Evolutionary conservation across 2,113 vertebrate genomes (phyloP).

Genomic region (Pavo muticus): DNA sequence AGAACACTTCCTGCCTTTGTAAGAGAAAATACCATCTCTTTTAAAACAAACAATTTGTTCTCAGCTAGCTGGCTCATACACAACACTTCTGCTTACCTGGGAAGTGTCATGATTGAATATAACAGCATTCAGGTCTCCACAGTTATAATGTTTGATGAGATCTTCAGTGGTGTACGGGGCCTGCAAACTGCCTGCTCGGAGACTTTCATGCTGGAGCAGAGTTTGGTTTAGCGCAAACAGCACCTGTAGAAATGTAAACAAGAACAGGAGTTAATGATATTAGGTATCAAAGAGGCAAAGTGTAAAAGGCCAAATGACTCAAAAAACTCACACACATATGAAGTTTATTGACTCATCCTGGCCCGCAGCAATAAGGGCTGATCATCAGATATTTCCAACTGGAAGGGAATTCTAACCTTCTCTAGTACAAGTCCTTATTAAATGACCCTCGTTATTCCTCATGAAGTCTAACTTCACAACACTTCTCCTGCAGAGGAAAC

Average conservation of each 20-base stretch:
- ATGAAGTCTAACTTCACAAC: background rate
- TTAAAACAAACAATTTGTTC: background rate
- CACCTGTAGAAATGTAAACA: constrained; percentile 76
- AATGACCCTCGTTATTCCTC: background rate
- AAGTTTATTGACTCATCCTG: background rate
- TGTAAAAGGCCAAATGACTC: background rate
- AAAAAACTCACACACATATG: background rate
- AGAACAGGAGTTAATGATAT: background rate
- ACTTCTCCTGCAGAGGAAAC: background rate
- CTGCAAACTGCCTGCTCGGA: constrained; percentile 86
- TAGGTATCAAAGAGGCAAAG: background rate
- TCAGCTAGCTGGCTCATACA: background rate
- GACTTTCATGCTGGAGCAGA: constrained; percentile 87
- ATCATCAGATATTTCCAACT: background rate
- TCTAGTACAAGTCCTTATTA: background rate
- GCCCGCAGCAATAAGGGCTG: background rate
- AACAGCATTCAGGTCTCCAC: constrained; percentile 87
- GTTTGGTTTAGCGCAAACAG: constrained; percentile 91
- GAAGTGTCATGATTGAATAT: constrained; percentile 92
- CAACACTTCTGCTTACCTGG: constrained; percentile 77
- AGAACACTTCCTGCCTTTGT: background rate
- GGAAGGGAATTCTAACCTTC: background rate
- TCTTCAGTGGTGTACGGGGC: constrained; percentile 87
- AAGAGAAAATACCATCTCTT: background rate
- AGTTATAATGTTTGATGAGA: constrained; percentile 92